Evolutionary conservation across 2,888 invertebrate genomes (phyloP).

Genomic region (Drosophila pegasa): DNA sequence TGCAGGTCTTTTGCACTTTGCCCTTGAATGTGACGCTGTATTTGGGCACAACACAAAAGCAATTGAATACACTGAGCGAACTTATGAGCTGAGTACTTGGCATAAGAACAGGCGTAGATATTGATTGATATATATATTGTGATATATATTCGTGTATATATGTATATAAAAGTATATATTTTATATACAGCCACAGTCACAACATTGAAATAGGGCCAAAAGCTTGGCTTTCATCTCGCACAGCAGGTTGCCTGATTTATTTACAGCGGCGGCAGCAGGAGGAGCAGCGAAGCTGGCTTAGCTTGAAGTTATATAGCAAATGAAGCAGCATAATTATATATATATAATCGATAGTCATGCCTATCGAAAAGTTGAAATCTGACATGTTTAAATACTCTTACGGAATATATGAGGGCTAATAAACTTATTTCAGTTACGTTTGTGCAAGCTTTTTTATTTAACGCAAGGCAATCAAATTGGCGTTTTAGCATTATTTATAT

Average conservation of each 20-base stretch:
- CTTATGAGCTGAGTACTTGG: conserved; percentile 30
- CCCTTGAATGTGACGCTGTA: conserved; percentile 50
- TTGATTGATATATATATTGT: conserved; percentile 15
- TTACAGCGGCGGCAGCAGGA: conserved; percentile 40
- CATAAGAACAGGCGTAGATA: conserved; percentile 7
- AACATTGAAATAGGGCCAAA: conserved; percentile 49
- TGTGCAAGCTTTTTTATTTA: conserved; percentile 43
- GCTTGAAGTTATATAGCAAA: conserved; percentile 26
- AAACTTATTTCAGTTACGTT: conserved; percentile 15
- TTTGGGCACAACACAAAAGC: conserved; percentile 56
- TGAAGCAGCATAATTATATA: conserved; percentile 24
- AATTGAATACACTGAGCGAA: conserved; percentile 37
- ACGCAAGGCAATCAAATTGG: conserved; percentile 49
- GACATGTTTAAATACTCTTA: conserved; percentile 1
- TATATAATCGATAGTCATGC: conserved; percentile 14
- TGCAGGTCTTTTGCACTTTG: conserved; percentile 51
- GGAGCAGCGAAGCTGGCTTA: conserved; percentile 32
- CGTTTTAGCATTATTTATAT: conserved; percentile 26
- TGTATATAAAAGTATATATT: not conserved
- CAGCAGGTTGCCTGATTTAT: conserved; percentile 23
- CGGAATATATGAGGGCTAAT: conserved; percentile 10
- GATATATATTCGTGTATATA: conserved; percentile 2
- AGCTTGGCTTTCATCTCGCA: conserved; percentile 17
- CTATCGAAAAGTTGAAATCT: conserved; percentile 25
- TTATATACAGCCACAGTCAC: conserved; percentile 46